Base-by-base conservation (phyloP, 1,140 invertebrate genomes). In the Homalodisca vitripennis region DNA sequence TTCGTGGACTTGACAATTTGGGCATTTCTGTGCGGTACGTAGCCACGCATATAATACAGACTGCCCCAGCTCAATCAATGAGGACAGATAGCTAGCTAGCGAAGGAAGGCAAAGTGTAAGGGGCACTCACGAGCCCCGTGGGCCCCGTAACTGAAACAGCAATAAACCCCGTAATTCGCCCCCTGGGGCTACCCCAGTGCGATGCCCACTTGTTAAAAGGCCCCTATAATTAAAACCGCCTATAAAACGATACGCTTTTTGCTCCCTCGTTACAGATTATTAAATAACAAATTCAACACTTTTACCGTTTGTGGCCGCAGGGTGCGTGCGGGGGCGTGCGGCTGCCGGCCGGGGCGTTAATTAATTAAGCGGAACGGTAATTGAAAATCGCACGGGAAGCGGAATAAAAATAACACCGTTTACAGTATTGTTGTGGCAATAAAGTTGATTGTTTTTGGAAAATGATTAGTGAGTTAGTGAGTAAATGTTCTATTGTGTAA, bases 241-340 rank as follows among this genome's bases (percentile, higher is more conserved):
- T 30, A 60, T 60, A 60, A 60, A 60, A 60, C n/a, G 55, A 60
- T 60, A 60, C 55, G 55, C 55, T 30, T 60, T 60, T 60, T 30
- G 55, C 22, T 30, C 47, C 67, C 47, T 41, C 68, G 60, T 70
- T 70, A 70, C 51, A 65, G 62, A 62, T 60, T 70, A 63, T 70
- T 70, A 70, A 70, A 60, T 60, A 60, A 60, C 55, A 60, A 60
- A 60, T 60, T 60, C 68, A 70, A 62, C 68, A 63, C 53, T 65
- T 70, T 70, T 70, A 70, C 64, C 65, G 68, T 62, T 69, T 67
- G 29, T 30, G 64, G 63, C 32, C 32, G 34, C 29, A 17, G 6
- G 34, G 6, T 41, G 34, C 6, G 34, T 41, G 34, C 34, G 34
- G 34, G 34, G 34, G 6, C n/a, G n/a, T n/a, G n/a, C n/a, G n/a